These are phyloP conservation scores for Phocoena phocoena DNA, from an alignment of 2,113 vertebrate species.

Conservation along the genomic window DNA sequence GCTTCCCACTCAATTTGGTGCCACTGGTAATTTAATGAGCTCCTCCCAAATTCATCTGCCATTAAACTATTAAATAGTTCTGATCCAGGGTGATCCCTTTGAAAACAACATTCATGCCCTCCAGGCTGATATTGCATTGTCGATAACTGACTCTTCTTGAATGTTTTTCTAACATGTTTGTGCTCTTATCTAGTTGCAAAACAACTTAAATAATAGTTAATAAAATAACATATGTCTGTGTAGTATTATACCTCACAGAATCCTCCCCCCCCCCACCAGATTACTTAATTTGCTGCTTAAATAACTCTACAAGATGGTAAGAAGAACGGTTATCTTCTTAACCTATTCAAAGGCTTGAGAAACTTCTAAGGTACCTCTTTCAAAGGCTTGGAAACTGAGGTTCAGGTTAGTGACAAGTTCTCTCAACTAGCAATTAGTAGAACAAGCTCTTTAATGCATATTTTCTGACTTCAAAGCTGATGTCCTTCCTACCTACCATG, in stretches of 20 bases:
- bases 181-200: neutral
- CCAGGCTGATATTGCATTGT: neutral
- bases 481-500: neutral
- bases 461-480: neutral
- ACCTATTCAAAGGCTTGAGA: neutral
- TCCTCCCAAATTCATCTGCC: constrained; percentile 38
- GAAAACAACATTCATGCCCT: neutral
- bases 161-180: neutral
- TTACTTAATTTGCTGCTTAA: constrained; percentile 13
- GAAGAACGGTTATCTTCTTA: neutral
- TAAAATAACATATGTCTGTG: neutral
- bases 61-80: constrained; percentile 54
- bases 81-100: neutral
- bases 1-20: constrained; percentile 28
- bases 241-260: neutral
- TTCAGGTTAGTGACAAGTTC: neutral
- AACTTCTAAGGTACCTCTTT: neutral
- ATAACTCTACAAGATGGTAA: neutral
- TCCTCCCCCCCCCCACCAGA: too few relatives aligned
- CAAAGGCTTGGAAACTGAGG: neutral
- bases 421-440: neutral
- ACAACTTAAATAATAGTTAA: neutral
- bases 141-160: constrained; percentile 20
- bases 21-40: constrained; percentile 34
- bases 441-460: neutral